Percentiles rank a stretch among this genome's conserved stretches.
Conservation (phyloP, 1,140 invertebrate genomes). For the Drosophila kepulauana region DNA sequence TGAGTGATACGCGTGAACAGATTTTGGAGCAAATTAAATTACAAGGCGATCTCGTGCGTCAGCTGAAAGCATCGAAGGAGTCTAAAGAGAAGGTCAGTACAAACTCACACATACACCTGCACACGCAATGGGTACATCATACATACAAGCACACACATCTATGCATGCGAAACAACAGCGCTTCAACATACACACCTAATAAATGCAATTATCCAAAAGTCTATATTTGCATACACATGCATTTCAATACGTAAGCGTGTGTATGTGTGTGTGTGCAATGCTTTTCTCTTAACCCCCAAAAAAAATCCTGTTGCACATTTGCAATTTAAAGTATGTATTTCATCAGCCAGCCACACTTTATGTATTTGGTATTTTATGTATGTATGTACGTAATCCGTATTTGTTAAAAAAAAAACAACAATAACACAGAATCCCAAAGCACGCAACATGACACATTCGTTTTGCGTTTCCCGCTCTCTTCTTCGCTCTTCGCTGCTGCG, state of each 20-base stretch:
- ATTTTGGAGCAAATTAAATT: conserved; percentile 90
- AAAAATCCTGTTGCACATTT: conserved; percentile 28
- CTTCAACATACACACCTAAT: not conserved
- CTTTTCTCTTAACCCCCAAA: conserved; percentile 3
- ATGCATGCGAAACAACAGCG: not conserved
- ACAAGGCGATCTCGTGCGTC: conserved; percentile 93
- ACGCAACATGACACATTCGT: conserved; percentile 23
- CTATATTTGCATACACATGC: conserved; percentile 7
- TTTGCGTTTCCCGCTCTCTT: conserved; percentile 7
- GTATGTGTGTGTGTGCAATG: conserved; percentile 13
- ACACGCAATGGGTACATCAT: conserved; percentile 1
- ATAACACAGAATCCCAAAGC: not conserved
- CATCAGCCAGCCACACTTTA: conserved; percentile 28
- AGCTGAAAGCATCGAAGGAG: conserved; percentile 92
- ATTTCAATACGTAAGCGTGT: conserved; percentile 11
- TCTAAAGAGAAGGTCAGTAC: conserved; percentile 88
- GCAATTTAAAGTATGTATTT: conserved; percentile 37
- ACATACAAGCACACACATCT: not conserved
- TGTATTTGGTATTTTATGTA: not conserved
- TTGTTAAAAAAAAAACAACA: not conserved
- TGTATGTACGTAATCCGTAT: not conserved
- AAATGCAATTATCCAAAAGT: conserved; percentile 7
- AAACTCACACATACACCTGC: not conserved
- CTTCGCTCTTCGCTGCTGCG: conserved; percentile 11
- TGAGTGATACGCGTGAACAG: conserved; percentile 86